Base-by-base conservation (phyloP, 1,140 invertebrate species). In the Danaus melanippus region DNA sequence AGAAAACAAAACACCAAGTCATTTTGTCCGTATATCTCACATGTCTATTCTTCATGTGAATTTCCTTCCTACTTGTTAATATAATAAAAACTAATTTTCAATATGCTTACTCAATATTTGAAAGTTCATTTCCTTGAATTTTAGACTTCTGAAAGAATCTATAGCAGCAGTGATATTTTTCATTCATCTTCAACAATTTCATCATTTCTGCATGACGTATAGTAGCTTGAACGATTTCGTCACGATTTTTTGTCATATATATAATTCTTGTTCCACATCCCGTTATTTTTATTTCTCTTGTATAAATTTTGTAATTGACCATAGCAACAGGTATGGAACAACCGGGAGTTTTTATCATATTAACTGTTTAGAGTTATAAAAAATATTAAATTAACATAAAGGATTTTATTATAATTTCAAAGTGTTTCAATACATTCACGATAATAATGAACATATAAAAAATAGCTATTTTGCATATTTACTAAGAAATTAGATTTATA, bases 241-340 rank as follows among this genome's bases (percentile, higher is more conserved):
- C 50, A 46, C 62, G 62, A 11, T 60, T 49, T 76, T 64, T 76
- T 50, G 67, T 68, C 21, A 85, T 58, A 58, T 64, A 74, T 7
- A 85, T 67, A 12, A 74, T 68, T 47, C 82, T 64, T 60, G 60
- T 62, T 9, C 79, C 77, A 56, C 82, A 85, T 7, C 61, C 53
- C 49, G 42, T 12, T 47, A 15, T 45, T 51, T 66, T 64, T n/a
- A 47, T 64, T 21, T 60, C 60, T 46, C 56, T 65, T 12, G 21
- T 54, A 2, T 50, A 21, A 47, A 70, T 48, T 51, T 58, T 48
- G 43, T 74, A 84, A 9, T 69, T 51, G 0, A 78, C 56, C 51
- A 71, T 54, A 42, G 60, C 47, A 40, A 78, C 7, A 8, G 82
- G 82, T 53, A 85, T 85, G 58, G 71, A 59, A 52, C 82, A 85